These are phyloP conservation scores for Galemys pyrenaicus DNA, from an alignment of 2,113 vertebrate genomes.

Conservation along the genomic window DNA sequence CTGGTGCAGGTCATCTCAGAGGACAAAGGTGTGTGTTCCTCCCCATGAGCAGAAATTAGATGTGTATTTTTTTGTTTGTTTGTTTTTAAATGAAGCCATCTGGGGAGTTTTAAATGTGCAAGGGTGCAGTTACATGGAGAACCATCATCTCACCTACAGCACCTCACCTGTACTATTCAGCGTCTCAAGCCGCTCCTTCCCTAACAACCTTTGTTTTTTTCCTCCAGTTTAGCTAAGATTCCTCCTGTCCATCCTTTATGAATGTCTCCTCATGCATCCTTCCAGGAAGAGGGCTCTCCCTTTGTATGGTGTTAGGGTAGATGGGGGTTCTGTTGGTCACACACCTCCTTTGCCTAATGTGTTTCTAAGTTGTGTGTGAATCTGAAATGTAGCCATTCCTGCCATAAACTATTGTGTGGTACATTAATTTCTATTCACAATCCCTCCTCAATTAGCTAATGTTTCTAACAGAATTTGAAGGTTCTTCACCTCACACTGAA, in stretches of 20 bases:
- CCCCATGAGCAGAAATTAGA: rapidly evolving
- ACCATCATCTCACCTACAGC: not conserved
- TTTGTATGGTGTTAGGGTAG: no score
- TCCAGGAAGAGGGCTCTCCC: not conserved
- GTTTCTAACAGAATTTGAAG: not conserved
- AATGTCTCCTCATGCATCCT: not conserved
- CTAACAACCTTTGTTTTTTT: not conserved
- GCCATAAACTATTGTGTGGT: not conserved
- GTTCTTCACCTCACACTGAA: not conserved
- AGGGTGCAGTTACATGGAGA: not conserved
- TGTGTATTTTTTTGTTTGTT: not conserved
- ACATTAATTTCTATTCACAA: not conserved
- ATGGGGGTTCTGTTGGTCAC: not conserved
- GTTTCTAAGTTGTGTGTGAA: not conserved
- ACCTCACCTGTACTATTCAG: not conserved
- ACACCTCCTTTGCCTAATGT: not conserved
- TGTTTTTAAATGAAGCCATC: no score
- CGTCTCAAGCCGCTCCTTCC: not conserved
- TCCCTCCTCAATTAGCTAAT: not conserved
- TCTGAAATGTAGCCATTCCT: not conserved
- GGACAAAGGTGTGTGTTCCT: conserved; percentile 88
- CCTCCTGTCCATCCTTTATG: not conserved
- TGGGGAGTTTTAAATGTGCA: not conserved
- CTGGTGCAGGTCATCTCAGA: conserved; percentile 95
- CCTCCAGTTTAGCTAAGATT: not conserved